Percentiles rank a stretch among this genome's conserved stretches.
Evolutionary conservation across 2,113 vertebrate genomes (phyloP).

Genomic region (Suncus etruscus): DNA sequence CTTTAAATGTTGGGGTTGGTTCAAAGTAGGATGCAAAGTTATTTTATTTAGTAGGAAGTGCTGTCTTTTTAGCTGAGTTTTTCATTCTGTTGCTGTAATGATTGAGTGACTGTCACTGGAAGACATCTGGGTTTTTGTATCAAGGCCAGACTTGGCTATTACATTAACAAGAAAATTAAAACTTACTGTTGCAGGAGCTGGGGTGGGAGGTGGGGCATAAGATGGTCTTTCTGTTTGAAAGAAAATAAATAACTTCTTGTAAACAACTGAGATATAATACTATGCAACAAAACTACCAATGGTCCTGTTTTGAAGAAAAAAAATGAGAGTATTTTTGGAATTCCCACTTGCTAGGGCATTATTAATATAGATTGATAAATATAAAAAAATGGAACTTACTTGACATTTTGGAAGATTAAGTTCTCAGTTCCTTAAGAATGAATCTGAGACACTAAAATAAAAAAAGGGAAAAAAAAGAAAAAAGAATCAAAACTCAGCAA

Average conservation of each 20-base stretch:
- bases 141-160: slow-evolving; percentile 81
- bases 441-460: slow-evolving; percentile 88
- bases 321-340: slow-evolving; percentile 84
- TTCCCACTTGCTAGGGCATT: slow-evolving; percentile 84
- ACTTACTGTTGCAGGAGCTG: slow-evolving; percentile 98
- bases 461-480: slow-evolving; percentile 83
- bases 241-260: slow-evolving; percentile 85
- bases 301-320: slow-evolving; percentile 85
- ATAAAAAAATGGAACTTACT: slow-evolving; percentile 89
- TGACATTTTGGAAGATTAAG: slow-evolving; percentile 92
- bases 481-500: slow-evolving; percentile 83
- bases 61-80: slow-evolving; percentile 76
- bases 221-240: slow-evolving; percentile 95
- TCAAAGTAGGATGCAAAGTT: slow-evolving; percentile 75
- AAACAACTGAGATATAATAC: slow-evolving; percentile 82
- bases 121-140: slow-evolving; percentile 85
- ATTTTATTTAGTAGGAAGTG: slow-evolving; percentile 82
- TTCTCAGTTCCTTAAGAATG: slow-evolving; percentile 89
- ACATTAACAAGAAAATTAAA: slow-evolving; percentile 88
- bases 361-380: slow-evolving; percentile 83
- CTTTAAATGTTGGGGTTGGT: slow-evolving; percentile 73
- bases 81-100: slow-evolving; percentile 78
- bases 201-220: slow-evolving; percentile 97
- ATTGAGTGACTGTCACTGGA: slow-evolving; percentile 82
- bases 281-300: slow-evolving; percentile 86